These are phyloP conservation scores for Yponomeuta evonymella DNA, from an alignment of 2,888 invertebrate genomes.

Conservation along the genomic window DNA sequence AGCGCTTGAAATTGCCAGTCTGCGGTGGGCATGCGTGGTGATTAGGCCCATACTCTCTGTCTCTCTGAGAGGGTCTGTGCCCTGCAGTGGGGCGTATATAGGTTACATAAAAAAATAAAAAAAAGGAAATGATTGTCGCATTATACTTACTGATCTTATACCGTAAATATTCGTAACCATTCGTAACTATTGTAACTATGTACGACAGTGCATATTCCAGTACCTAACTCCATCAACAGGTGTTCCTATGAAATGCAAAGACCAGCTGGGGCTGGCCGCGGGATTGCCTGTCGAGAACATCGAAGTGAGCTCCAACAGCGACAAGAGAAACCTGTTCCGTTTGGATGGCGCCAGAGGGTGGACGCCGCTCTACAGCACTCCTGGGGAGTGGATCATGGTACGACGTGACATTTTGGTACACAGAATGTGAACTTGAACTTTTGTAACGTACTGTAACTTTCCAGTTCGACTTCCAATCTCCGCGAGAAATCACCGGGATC, in stretches of 20 bases:
- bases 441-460: not conserved
- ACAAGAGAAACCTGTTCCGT: conserved; percentile 55
- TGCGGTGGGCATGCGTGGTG: too few relatives aligned
- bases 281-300: conserved; percentile 80
- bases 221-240: too few relatives aligned
- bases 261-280: conserved; percentile 83
- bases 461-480: conserved; percentile 85
- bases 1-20: too few relatives aligned
- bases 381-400: conserved; percentile 82
- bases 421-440: conserved; percentile 17
- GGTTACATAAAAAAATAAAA: too few relatives aligned
- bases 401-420: conserved; percentile 19
- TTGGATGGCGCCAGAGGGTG: conserved; percentile 74
- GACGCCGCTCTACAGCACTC: conserved; percentile 80
- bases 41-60: too few relatives aligned
- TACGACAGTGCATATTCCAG: too few relatives aligned
- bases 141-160: too few relatives aligned
- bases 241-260: conserved; percentile 74
- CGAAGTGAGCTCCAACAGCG: conserved; percentile 77
- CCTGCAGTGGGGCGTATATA: too few relatives aligned
- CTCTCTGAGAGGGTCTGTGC: too few relatives aligned
- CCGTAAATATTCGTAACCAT: too few relatives aligned
- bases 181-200: too few relatives aligned
- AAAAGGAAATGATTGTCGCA: too few relatives aligned
- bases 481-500: conserved; percentile 86